A percentile compares a stretch with the other conserved stretches of the same genome.
Conservation (phyloP, 2,797 vertebrate genomes). For the Geotrypetes seraphini region DNA sequence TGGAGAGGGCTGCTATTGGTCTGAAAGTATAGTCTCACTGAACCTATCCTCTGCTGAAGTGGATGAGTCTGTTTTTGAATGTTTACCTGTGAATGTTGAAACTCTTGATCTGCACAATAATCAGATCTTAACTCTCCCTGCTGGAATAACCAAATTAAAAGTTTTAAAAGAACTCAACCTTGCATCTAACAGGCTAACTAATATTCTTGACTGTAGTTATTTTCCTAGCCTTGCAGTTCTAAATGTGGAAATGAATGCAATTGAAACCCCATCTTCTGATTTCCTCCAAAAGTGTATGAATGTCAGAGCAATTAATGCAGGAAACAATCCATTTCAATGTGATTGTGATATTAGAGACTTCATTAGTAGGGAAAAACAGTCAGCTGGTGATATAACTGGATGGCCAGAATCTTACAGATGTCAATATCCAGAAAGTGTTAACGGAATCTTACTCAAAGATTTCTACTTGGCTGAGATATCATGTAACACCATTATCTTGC, state of each 20-base stretch:
- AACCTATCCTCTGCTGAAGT: constrained; percentile 67
- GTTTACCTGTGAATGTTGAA: constrained; percentile 51
- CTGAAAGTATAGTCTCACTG: constrained; percentile 48
- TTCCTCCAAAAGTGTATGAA: constrained; percentile 54
- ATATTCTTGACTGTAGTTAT: constrained; percentile 56
- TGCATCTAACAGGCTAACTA: constrained; percentile 59
- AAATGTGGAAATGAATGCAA: constrained; percentile 54
- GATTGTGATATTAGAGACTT: constrained; percentile 55
- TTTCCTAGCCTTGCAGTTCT: constrained; percentile 53
- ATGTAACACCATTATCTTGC: constrained; percentile 59
- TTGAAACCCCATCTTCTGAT: constrained; percentile 50
- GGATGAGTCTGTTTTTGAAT: constrained; percentile 57
- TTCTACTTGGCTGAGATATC: constrained; percentile 50
- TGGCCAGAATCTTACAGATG: constrained; percentile 72
- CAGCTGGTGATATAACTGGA: constrained; percentile 29
- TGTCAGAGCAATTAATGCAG: constrained; percentile 49
- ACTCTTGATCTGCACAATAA: constrained; percentile 65
- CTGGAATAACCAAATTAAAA: constrained; percentile 27
- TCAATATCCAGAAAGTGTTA: constrained; percentile 54
- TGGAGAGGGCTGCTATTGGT: constrained; percentile 50
- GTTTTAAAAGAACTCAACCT: constrained; percentile 63
- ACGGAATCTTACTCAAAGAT: constrained; percentile 42
- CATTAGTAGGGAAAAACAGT: constrained; percentile 3
- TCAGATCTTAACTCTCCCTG: constrained; percentile 52
- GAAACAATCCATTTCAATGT: constrained; percentile 54